A percentile compares a stretch with the other conserved stretches of the same genome.
phyloP scores from a whole-genome alignment of 2,888 invertebrate species.

The Polyommatus iphigenia region DNA sequence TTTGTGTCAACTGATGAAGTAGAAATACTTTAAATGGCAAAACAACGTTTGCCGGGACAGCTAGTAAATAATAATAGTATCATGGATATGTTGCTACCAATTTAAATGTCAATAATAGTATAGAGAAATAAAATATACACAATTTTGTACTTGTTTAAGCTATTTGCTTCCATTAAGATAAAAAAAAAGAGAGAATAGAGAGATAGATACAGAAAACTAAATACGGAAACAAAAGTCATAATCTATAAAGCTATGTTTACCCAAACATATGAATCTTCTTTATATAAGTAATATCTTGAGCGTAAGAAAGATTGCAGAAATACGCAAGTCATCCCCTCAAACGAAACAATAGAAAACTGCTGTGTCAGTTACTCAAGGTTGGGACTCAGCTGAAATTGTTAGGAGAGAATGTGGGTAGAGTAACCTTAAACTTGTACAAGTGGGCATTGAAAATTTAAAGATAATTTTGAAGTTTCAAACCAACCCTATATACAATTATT shows the following conservation, averaged over 20 bases:
- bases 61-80: too few relatives aligned
- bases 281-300: neutral
- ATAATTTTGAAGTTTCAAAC: too few relatives aligned
- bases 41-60: too few relatives aligned
- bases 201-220: neutral
- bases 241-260: slow-evolving; percentile 10
- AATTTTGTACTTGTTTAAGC: neutral
- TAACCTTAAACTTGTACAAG: neutral
- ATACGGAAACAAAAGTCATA: neutral
- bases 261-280: neutral
- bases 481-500: too few relatives aligned
- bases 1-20: too few relatives aligned
- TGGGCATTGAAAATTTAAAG: too few relatives aligned
- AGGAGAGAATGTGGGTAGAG: neutral
- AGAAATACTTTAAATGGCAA: too few relatives aligned
- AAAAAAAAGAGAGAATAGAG: neutral
- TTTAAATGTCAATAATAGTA: too few relatives aligned
- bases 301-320: neutral
- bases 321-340: neutral
- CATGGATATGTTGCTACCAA: too few relatives aligned
- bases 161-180: neutral
- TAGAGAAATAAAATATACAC: too few relatives aligned
- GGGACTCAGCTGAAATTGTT: neutral
- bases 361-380: neutral
- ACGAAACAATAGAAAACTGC: slow-evolving; percentile 5